Evolutionary conservation across 2,113 vertebrate genomes (phyloP), one percentile per base, ranked within the genome.

Genomic region (Callipepla californica): DNA sequence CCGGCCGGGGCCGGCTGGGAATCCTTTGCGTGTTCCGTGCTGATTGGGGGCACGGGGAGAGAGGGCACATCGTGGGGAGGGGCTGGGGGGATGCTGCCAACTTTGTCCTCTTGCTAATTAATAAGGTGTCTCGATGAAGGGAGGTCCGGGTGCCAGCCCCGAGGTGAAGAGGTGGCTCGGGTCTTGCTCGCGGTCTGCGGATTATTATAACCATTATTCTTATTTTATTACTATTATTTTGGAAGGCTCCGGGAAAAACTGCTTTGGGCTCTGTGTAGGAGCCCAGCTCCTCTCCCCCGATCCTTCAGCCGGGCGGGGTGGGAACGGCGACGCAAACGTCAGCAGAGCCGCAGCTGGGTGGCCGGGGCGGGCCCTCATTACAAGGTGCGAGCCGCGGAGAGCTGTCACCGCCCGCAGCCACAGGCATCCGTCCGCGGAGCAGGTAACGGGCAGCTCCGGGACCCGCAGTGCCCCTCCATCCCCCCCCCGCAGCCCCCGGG

Each of bases 391-490:
- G 22, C 32, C 7, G 13, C 12, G 9, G 59, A 68, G 20, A 51
- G 59, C 38, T 36, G 79, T 50, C 65, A 23, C 40, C 4, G 3
- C 32, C 47, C 21, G 10, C 57, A 32, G 28, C 14, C 4, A 4
- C 57, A 4, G 11, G 0, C 18, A 47, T 23, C 38, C 30, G 16
- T 7, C 9, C 1, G 5, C 16, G 4, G 42, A 20, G 25, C 79
- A 61, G 75, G 70, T 25, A 34, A 20, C 3, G 2, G 78, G 38
- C n/a, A 9, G 53, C 51, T 28, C 51, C 51, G 51, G 26, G 26
- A 8, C 26, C 16, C 51, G 51, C 51, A 28, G 14, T 7, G 26
- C 51, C 26, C 51, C 40, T 12, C 40, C 40, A 36, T 36, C 40
- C 40, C 26, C 16, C 15, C 15, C 15, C 51, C n/a, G n/a, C n/a